Base-by-base conservation (phyloP, 2,797 vertebrate genomes). In the Eospalax fontanierii region DNA sequence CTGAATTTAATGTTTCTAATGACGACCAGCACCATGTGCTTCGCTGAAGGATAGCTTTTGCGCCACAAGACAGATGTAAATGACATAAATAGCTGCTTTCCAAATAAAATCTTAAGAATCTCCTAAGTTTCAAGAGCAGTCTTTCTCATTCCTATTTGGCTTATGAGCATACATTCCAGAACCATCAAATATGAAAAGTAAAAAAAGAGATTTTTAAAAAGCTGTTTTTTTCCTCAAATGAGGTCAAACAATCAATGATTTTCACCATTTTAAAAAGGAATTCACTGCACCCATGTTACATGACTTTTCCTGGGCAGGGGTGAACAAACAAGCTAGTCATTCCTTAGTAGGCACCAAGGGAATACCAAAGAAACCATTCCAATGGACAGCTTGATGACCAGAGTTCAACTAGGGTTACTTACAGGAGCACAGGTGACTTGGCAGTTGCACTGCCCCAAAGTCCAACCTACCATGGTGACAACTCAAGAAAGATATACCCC, bases 191-290 rank as follows among this genome's bases (percentile, higher is more conserved):
- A 81, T 73, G 59, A 93, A 82, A 91, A n/a, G 19, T 82, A n/a
- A n/a, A 81, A 95, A 43, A 74, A 6, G 3, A 84, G 24, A 26
- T 30, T 75, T 38, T 0, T 0, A 61, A n/a, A 84, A 76, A 82
- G 28, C 4, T 3, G 43, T n/a, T 89, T 76, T 94, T 71, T 94
- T 73, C 73, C 74, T 46, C 1, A 6, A 75, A 12, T 91, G 59
- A 95, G 30, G 50, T 74, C 82, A 85, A 93, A 59, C n/a, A n/a
- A n/a, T n/a, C 35, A 93, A 88, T 40, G 57, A 6, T 46, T 46
- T 43, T 91, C 21, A 76, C 33, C 21, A 26, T 57, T 83, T 83
- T 79, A 22, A 21, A 76, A 66, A 86, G 57, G 92, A 92, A 83
- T 30, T 57, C n/a, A 76, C 16, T n/a, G 30, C 28, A 12, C 38